Evolutionary conservation across 2,888 invertebrate genomes (phyloP), one percentile per base, ranked within the genome.

Genomic region (Tetragonisca angustula): DNA sequence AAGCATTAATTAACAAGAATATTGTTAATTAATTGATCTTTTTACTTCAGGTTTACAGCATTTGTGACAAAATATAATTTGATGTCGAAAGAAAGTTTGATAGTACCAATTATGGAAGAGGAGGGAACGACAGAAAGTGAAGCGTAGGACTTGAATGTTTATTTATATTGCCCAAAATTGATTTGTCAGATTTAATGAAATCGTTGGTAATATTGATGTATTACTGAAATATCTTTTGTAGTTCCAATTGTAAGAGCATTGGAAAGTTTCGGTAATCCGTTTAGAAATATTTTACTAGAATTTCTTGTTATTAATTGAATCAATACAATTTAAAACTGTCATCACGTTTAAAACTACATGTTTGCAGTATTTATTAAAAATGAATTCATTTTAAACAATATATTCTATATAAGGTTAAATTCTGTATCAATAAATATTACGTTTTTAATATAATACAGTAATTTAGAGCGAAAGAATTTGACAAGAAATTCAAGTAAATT

Each of bases 21-120:
- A 17, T 54, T 3, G 24, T n/a, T 4, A 3, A 49, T 43, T 54
- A 13, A 32, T 52, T 49, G 2, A 50, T 19, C 68, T 11, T 69
- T 65, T 32, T 9, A 56, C 73, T 78, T 67, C 88, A 94, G 98
- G 93, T 99, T 99, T 95, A 99, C 99, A 76, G 97, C 97, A 92
- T 99, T 99, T 96, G 99, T 99, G 79, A 99, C 98, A 90, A 99
- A 99, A 95, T 99, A 99, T 95, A 98, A 98, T 94, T 96, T 99
- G 87, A 99, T 99, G 98, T 98, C 99, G 24, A 98, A 98, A 94
- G 99, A 99, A 95, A 99, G 99, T 95, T 96, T 99, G 87, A 99
- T 99, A 95, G 98, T 99, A 90, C 99, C 99, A 78, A 99, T 99
- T 94, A 96, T 98, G 94, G 98, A 98, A 94, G 97, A 97, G 91